A percentile compares a stretch with the other conserved stretches of the same genome.
phyloP scores from a whole-genome alignment of 2,888 invertebrate species.

The Lithophane ornitopus region DNA sequence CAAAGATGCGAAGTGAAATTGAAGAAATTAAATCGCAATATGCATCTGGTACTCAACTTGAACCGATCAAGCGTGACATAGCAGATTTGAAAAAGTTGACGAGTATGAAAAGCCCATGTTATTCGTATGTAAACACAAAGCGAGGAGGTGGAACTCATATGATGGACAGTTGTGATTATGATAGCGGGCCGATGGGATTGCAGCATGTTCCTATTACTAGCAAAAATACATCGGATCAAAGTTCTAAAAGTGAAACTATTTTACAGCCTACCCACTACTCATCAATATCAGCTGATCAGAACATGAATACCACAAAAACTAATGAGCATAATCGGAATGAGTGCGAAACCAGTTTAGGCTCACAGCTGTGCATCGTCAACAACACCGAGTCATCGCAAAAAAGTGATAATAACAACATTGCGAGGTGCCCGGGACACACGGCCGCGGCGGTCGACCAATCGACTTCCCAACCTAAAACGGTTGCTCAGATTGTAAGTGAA shows the following conservation, averaged over 20 bases:
- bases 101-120: conserved; percentile 6
- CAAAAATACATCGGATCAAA: background rate
- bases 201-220: conserved; percentile 6
- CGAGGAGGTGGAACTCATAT: conserved; percentile 8
- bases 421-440: conserved; percentile 5
- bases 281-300: conserved; percentile 8
- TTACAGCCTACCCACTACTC: conserved; percentile 11
- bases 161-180: conserved; percentile 23
- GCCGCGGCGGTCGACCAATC: background rate
- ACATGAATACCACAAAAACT: background rate
- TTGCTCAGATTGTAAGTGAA: conserved; percentile 8
- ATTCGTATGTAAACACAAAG: conserved; percentile 18
- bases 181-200: conserved; percentile 26
- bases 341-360: background rate
- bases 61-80: background rate
- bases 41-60: background rate
- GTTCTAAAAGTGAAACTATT: background rate
- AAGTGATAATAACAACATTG: conserved; percentile 3
- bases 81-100: conserved; percentile 4
- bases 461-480: conserved; percentile 1
- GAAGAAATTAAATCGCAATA: conserved; percentile 1
- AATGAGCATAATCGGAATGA: background rate
- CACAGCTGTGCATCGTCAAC: conserved; percentile 16
- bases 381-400: background rate
- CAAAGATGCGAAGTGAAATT: conserved; percentile 11